Base-by-base conservation (phyloP, 2,797 vertebrate genomes). In the Mus caroli region DNA sequence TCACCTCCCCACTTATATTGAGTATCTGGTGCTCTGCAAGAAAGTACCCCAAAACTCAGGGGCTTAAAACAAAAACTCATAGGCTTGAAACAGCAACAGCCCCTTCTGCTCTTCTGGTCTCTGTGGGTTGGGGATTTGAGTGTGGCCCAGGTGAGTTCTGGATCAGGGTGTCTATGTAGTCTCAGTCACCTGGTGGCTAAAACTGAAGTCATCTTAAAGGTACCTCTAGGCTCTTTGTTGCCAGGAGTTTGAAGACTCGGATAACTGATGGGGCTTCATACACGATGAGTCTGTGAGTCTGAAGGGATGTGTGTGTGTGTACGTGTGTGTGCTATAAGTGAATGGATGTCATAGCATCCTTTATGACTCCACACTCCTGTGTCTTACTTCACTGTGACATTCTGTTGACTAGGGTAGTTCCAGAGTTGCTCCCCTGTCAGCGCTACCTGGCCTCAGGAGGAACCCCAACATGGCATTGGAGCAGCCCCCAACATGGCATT, bases 161-260 rank as follows among this genome's bases (percentile, higher is more conserved):
- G 22, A n/a, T 64, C 50, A 19, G 43, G 28, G 56, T 92, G 9
- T 80, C 19, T 83, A 56, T 73, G 37, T 91, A 75, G 31, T 92
- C 54, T 15, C 84, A 92, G 84, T 83, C 87, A 15, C 28, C 1
- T 20, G 17, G 56, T 87, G 71, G 28, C 62, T 24, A 8, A 17
- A 69, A 26, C 10, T 64, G 20, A 54, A 46, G 85, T 91, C 62
- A 58, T 95, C 67, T 77, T 87, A 58, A 52, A 67, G 12, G 19
- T 69, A 69, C 88, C 91, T 94, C 5, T 24, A 24, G 34, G 56
- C 0, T 60, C 50, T 1, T 91, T 46, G 54, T 80, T 67, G 46
- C 37, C 12, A 78, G 22, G 71, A 71, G n/a, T 97, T 60, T 52
- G 93, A 85, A 95, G 62, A 76, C 67, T 86, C 1, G 31, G 75